phyloP scores from a whole-genome alignment of 2,888 invertebrate genomes.

The Ennomos erosarius region DNA sequence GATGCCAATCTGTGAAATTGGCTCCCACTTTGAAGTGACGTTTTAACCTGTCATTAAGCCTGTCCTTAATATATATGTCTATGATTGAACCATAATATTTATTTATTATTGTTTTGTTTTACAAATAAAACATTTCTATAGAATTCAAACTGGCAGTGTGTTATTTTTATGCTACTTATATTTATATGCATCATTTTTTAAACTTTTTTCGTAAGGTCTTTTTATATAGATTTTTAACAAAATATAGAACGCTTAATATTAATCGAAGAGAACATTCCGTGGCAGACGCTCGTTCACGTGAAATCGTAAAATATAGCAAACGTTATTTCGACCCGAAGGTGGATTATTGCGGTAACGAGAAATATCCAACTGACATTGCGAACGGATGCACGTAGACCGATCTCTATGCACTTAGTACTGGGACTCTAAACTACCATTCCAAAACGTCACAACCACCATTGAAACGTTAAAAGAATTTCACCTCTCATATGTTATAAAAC shows the following conservation, averaged over 20 bases:
- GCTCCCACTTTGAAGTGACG: too few relatives aligned
- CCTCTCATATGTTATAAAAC: slow-evolving; percentile 34
- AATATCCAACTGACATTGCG: slow-evolving; percentile 80
- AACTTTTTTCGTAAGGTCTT: not conserved
- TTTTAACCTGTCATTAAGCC: too few relatives aligned
- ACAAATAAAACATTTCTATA: too few relatives aligned
- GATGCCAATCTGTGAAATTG: too few relatives aligned
- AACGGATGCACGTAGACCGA: slow-evolving; percentile 78
- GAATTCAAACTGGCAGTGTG: too few relatives aligned
- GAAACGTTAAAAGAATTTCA: slow-evolving; percentile 30
- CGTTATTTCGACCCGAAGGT: slow-evolving; percentile 66
- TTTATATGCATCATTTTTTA: not conserved
- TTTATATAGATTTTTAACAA: slow-evolving; percentile 2
- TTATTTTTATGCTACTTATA: too few relatives aligned
- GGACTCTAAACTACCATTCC: slow-evolving; percentile 42
- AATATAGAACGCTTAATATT: slow-evolving; percentile 28
- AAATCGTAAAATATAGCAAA: slow-evolving; percentile 74
- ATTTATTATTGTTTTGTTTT: too few relatives aligned
- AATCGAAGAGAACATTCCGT: slow-evolving; percentile 34
- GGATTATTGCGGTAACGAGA: slow-evolving; percentile 82
- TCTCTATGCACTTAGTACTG: slow-evolving; percentile 79
- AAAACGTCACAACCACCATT: slow-evolving; percentile 46
- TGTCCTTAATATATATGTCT: too few relatives aligned
- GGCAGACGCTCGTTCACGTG: slow-evolving; percentile 44
- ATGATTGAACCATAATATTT: too few relatives aligned